Evolutionary conservation across 92 coral and sea anemone species (phyloP), one percentile per base, ranked within the genome.

Genomic region (Porites lobata): DNA sequence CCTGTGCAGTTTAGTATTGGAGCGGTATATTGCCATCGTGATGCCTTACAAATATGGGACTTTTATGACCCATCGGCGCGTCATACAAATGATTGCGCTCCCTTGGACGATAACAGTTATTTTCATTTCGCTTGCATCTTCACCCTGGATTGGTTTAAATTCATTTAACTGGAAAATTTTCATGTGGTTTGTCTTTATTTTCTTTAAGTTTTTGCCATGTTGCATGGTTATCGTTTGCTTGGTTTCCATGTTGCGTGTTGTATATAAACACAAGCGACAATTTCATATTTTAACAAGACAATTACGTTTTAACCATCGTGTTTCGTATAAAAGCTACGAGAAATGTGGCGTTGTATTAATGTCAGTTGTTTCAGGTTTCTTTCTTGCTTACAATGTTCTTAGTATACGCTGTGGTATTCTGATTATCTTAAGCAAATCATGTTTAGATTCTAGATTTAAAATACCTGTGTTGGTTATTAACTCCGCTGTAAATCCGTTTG

Each of bases 161-260:
- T 51, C 18, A 43, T 18, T 20, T 1, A 13, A 15, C 21, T 73
- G 20, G 50, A 11, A 12, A 17, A 12, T 47, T 73, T 20, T 73
- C 11, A 47, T 26, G 52, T 53, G 61, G 19, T 5, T 75, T 6
- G 32, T 43, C 32, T 8, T 52, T 6, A 75, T 75, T 13, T 56
- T 75, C 9, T 75, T 47, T 52, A 29, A 75, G 79, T 8, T 75
- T 20, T 38, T 75, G 13, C 79, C 79, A 18, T 43, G 79, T 56
- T 11, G 15, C 13, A 19, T 75, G 26, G 50, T 75, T 11, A 56
- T 75, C 11, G 7, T 75, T 21, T 51, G 8, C 21, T 17, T 56
- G 9, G 38, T 9, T 7, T 56, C 59, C 12, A 75, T 75, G 79
- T 1, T 75, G 19, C 8, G 6, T 51, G 64, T 75, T 75, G 79